Percentiles rank a stretch among this genome's conserved stretches.
Conservation (phyloP, 1,140 invertebrate genomes). For the Stegodyphus dumicola region DNA sequence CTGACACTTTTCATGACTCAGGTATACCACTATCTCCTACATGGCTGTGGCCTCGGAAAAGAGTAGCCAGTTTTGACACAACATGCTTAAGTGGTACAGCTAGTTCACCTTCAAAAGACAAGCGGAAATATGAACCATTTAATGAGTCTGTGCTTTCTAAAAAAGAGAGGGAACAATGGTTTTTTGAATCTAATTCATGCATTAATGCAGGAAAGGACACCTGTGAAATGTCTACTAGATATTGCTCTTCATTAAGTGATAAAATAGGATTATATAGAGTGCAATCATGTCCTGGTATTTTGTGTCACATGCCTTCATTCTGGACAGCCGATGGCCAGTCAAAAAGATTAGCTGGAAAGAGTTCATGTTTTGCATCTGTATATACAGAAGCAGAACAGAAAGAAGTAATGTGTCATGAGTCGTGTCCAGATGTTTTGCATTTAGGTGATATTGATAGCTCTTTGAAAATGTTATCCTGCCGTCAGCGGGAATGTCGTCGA, state of each 20-base stretch:
- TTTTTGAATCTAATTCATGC: too few species aligned
- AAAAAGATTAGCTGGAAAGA: background rate
- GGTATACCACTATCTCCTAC: slow-evolving; percentile 12
- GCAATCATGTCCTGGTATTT: slow-evolving; percentile 27
- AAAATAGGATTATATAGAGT: slow-evolving; percentile 29
- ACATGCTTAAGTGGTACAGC: background rate
- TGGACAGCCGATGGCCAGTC: background rate
- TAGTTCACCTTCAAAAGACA: background rate
- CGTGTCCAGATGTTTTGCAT: slow-evolving; percentile 27
- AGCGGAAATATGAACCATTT: slow-evolving; percentile 15
- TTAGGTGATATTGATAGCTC: slow-evolving; percentile 2
- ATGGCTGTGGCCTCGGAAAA: slow-evolving; percentile 22
- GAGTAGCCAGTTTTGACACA: background rate
- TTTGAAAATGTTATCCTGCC: slow-evolving; percentile 1
- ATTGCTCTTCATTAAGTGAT: background rate
- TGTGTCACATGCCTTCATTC: background rate
- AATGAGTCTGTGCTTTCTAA: background rate
- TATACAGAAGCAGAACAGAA: background rate
- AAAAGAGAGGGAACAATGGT: too few species aligned
- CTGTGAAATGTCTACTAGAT: too few species aligned
- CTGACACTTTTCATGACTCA: slow-evolving; percentile 30
- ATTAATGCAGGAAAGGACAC: too few species aligned
- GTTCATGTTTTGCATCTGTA: background rate
- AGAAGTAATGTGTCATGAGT: slow-evolving; percentile 23
- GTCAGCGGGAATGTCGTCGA: slow-evolving; percentile 23